Evolutionary conservation across 2,888 invertebrate species (phyloP).

Genomic region (Drosophila heteroneura): DNA sequence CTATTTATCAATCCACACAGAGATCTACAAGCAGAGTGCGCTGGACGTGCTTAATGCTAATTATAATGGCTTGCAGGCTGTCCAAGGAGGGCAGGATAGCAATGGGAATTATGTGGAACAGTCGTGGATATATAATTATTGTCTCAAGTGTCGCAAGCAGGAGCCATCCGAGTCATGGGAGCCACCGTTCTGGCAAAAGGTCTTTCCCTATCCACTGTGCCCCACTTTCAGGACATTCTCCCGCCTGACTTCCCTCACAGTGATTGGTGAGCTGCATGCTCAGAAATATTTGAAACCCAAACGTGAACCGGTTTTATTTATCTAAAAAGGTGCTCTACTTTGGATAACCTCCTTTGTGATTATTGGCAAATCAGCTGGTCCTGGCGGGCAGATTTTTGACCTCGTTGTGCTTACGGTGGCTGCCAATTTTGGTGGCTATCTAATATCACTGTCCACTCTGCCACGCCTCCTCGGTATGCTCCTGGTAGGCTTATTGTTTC

Average conservation of each 20-base stretch:
- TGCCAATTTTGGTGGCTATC: slow-evolving; percentile 93
- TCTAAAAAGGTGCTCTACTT: slow-evolving; percentile 87
- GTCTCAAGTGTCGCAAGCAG: slow-evolving; percentile 91
- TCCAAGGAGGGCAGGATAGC: slow-evolving; percentile 32
- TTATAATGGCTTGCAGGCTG: slow-evolving; percentile 70
- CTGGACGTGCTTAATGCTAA: slow-evolving; percentile 82
- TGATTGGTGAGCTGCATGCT: slow-evolving; percentile 87
- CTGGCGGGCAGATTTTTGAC: slow-evolving; percentile 93
- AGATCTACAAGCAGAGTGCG: slow-evolving; percentile 78
- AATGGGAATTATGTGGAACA: slow-evolving; percentile 80
- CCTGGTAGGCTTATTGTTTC: slow-evolving; percentile 91
- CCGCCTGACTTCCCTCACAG: slow-evolving; percentile 89
- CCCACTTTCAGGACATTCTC: slow-evolving; percentile 93
- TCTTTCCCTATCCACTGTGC: slow-evolving; percentile 94
- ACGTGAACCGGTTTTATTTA: neutral
- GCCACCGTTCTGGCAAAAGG: slow-evolving; percentile 91
- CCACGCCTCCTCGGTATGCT: slow-evolving; percentile 96
- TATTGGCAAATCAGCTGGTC: slow-evolving; percentile 92
- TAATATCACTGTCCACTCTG: slow-evolving; percentile 91
- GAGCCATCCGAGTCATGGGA: slow-evolving; percentile 93
- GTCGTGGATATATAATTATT: slow-evolving; percentile 94
- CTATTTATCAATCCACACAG: slow-evolving; percentile 49
- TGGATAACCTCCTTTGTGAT: slow-evolving; percentile 93
- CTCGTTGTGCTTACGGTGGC: slow-evolving; percentile 91
- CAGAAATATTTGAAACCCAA: neutral